phyloP scores from a whole-genome alignment of 2,888 invertebrate species.

The Epirrhoe alternata region DNA sequence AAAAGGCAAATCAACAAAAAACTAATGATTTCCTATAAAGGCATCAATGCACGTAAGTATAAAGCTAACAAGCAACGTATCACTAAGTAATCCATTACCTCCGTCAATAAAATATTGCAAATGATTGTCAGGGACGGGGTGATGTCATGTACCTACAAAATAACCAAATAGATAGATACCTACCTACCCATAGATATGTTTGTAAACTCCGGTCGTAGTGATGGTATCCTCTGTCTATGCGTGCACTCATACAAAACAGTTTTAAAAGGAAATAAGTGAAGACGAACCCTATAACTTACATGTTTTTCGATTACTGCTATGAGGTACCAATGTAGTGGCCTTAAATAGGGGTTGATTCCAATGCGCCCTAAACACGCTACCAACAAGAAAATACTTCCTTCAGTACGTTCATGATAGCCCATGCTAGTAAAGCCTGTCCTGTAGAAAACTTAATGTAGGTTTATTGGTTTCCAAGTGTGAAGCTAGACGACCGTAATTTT shows the following conservation, averaged over 20 bases:
- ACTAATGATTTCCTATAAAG: not conserved
- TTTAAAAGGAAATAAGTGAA: too few relatives aligned
- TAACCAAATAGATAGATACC: slow-evolving; percentile 60
- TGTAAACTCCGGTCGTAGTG: slow-evolving; percentile 28
- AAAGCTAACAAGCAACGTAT: not conserved
- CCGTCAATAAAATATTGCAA: slow-evolving; percentile 39
- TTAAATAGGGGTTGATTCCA: slow-evolving; percentile 12
- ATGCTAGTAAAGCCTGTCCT: too few relatives aligned
- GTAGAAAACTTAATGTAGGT: too few relatives aligned
- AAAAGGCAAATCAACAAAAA: too few relatives aligned
- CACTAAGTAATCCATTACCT: slow-evolving; percentile 31
- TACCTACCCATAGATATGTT: slow-evolving; percentile 42
- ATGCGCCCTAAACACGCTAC: slow-evolving; percentile 15
- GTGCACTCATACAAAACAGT: too few relatives aligned
- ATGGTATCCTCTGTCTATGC: slow-evolving; percentile 3
- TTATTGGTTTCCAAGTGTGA: too few relatives aligned
- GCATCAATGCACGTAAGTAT: not conserved
- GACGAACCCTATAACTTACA: too few relatives aligned
- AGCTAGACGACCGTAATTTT: too few relatives aligned
- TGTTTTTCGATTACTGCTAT: not conserved
- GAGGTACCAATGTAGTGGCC: not conserved
- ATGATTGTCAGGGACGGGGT: slow-evolving; percentile 49
- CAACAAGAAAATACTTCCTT: not conserved
- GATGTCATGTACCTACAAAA: slow-evolving; percentile 71
- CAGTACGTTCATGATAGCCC: not conserved